Base-by-base conservation (phyloP, 1,140 invertebrate species). In the Drosophila santomea region DNA sequence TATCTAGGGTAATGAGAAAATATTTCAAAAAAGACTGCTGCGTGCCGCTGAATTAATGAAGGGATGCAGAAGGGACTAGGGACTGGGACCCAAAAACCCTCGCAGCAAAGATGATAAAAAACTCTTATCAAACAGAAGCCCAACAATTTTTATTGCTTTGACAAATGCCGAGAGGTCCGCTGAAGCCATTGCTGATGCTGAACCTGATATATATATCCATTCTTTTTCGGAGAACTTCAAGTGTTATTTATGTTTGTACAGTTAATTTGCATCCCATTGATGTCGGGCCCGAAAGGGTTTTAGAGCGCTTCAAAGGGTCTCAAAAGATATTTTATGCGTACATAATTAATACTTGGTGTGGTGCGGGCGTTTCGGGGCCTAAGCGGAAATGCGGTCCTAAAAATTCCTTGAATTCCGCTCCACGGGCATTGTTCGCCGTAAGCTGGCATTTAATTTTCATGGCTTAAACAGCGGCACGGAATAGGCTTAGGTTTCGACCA, bases 201-300 rank as follows among this genome's bases (percentile, higher is more conserved):
- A 66, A 20, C 12, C 12, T 38, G 43, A 66, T 10, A 48, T 38
- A 56, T 68, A 55, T 41, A 55, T 47, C 32, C 43, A 44, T 41
- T 57, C 28, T 55, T 67, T 89, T 89, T 78, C 84, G 56, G 63
- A 58, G 80, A 89, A 89, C 89, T 89, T 79, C 69, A 67, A 89
- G 85, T 89, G 80, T 89, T 89, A 84, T 89, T 89, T 89, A 89
- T 89, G 84, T 89, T 89, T 89, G 77, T 89, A 89, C 84, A 89
- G 84, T 89, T 89, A 84, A 89, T 89, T 89, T 89, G 84, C 84
- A 89, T 89, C 84, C 58, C 84, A 89, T 89, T 89, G 84, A 89
- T 89, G 84, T 89, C 41, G 73, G 41, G 44, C 59, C 80, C 63
- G 60, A 71, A 78, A 78, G 54, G 72, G 67, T 73, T 75, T 71